phyloP scores from a whole-genome alignment of 1,140 invertebrate species.

The Octopus bimaculoides region DNA sequence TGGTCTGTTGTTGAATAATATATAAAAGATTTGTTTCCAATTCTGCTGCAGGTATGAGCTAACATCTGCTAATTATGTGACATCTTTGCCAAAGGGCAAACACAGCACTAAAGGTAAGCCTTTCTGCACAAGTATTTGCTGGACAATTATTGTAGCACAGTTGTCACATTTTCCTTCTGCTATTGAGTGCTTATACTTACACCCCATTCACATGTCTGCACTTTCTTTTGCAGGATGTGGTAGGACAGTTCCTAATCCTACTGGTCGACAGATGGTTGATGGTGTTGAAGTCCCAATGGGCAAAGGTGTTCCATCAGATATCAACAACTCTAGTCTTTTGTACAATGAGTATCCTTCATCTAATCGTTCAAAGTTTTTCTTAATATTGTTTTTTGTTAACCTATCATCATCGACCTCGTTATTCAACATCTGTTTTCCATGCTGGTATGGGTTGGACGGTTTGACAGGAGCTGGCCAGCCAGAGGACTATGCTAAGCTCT shows the following conservation, averaged over 20 bases:
- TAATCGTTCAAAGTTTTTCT: neutral
- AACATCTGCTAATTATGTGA: slow-evolving; percentile 41
- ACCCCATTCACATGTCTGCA: no score
- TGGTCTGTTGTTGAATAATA: no score
- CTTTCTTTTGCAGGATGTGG: slow-evolving; percentile 41
- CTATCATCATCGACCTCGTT: neutral
- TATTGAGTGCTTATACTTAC: no score
- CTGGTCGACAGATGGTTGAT: slow-evolving; percentile 30
- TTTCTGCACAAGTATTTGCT: neutral
- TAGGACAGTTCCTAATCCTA: slow-evolving; percentile 47
- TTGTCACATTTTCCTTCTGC: no score
- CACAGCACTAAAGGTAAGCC: slow-evolving; percentile 54
- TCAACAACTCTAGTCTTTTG: slow-evolving; percentile 45
- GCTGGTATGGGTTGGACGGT: no score
- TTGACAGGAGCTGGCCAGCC: no score
- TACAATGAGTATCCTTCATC: slow-evolving; percentile 59
- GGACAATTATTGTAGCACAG: no score
- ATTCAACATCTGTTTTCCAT: no score
- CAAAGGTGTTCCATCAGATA: slow-evolving; percentile 27
- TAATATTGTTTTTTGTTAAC: neutral
- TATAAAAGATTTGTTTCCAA: no score
- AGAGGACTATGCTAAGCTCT: no score
- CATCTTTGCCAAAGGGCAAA: slow-evolving; percentile 53
- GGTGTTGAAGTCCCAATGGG: slow-evolving; percentile 55
- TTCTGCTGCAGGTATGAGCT: slow-evolving; percentile 47